A percentile compares a stretch with the other conserved stretches of the same genome.
These are phyloP conservation scores for Eupeodes latifasciatus DNA, from an alignment of 2,888 invertebrate genomes.

Conservation along the genomic window DNA sequence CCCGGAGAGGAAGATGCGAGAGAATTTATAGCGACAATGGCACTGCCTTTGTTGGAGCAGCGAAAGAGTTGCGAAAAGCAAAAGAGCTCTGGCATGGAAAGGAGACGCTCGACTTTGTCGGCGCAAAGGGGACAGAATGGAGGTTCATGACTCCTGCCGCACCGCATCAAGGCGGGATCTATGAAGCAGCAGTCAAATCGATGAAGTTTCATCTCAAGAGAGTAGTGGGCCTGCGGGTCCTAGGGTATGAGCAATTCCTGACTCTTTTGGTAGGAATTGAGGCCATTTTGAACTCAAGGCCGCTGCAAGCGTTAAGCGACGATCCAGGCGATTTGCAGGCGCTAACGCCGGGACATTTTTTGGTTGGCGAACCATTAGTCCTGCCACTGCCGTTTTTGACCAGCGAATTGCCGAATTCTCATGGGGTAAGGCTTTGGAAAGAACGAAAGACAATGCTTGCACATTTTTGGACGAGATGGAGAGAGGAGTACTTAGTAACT, in stretches of 20 bases:
- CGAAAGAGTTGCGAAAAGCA: constrained; percentile 39
- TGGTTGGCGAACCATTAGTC: no score
- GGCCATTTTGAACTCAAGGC: no score
- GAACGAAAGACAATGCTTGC: no score
- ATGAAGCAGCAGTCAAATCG: constrained; percentile 64
- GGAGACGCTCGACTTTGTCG: neutral
- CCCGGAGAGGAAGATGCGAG: constrained; percentile 76
- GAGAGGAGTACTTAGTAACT: neutral
- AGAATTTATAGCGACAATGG: constrained; percentile 78
- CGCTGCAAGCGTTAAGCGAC: no score
- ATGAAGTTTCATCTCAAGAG: constrained; percentile 26
- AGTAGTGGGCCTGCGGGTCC: neutral
- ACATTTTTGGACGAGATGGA: neutral
- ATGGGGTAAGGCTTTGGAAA: no score
- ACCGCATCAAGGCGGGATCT: constrained; percentile 63
- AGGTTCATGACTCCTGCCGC: constrained; percentile 9
- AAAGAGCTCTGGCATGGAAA: neutral
- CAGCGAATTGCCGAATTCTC: no score
- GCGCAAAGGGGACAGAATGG: neutral
- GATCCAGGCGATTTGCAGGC: no score
- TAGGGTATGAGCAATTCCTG: neutral
- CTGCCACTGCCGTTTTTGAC: no score
- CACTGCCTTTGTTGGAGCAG: constrained; percentile 78
- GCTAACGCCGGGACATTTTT: no score
- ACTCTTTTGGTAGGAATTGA: neutral